Percentiles rank a stretch among this genome's conserved stretches.
These are phyloP conservation scores for Malacoctenus gilli DNA, from an alignment of 2,797 vertebrate species.

Conservation along the genomic window DNA sequence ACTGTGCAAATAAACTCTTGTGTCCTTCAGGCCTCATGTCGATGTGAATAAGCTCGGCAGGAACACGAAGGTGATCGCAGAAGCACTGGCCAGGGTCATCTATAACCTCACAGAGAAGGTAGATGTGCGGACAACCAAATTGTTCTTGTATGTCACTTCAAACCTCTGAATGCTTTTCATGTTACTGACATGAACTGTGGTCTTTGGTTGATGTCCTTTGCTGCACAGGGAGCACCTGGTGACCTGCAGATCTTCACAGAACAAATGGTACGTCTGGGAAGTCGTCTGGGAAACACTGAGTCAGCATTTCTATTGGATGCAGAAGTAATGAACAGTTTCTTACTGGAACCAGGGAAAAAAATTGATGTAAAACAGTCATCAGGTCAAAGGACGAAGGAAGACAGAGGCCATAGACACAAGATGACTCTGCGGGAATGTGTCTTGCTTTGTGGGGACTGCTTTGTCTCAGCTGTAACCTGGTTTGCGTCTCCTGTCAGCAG, in stretches of 20 bases:
- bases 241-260: constrained; percentile 96
- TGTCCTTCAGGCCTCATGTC: constrained; percentile 86
- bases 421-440: too few species aligned
- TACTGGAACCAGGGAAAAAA: too few species aligned
- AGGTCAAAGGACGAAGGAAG: too few species aligned
- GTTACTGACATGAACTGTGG: not conserved
- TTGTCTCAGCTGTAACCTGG: not conserved
- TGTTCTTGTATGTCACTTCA: too few species aligned
- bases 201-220: not conserved
- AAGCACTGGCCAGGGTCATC: constrained; percentile 92
- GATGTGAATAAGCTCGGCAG: constrained; percentile 89
- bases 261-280: constrained; percentile 89
- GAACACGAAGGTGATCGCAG: constrained; percentile 93
- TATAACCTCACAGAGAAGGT: constrained; percentile 99
- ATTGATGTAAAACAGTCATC: too few species aligned
- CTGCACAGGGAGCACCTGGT: constrained; percentile 86
- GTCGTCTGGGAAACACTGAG: too few species aligned
- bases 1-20: constrained; percentile 9
- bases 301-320: too few species aligned
- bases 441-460: too few species aligned
- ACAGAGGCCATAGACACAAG: too few species aligned
- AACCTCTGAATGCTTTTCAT: too few species aligned
- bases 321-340: too few species aligned
- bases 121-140: too few species aligned
- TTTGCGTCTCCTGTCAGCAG: constrained; percentile 75